Base-by-base conservation (phyloP, 2,113 vertebrate species). In the Stigmatopora argus region DNA sequence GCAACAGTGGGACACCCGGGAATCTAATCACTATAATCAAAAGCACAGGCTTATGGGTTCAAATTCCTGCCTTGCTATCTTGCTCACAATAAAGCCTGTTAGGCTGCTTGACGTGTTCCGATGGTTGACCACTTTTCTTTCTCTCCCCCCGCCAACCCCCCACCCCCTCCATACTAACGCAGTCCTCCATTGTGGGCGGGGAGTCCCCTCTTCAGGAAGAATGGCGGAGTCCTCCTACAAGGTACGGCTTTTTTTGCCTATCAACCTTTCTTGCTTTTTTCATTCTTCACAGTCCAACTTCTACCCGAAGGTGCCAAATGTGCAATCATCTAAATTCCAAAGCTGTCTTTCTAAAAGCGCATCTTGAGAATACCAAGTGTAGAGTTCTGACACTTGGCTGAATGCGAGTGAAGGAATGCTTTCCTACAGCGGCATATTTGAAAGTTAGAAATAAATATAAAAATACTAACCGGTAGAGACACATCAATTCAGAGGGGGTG, bases 181-280 rank as follows among this genome's bases (percentile, higher is more conserved):
- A 95, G 94, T 91, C 93, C 96, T 89, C 94, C 95, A 67, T 90
- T 98, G 86, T 99, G 96, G 96, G 92, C 96, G 31, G 96, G 94
- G 92, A 98, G 92, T 89, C 93, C 94, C 87, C 96, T 98, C 86
- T 95, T 96, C 92, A 95, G 96, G 90, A 98, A 95, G 91, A 97
- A 96, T 18, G 95, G 90, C 80, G 90, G 95, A 90, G 94, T 97
- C 73, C 94, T 99, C 78, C 92, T 98, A 31, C 96, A 95, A 97
- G 95, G 96, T 97, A 98, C 47, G 7, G 65, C 68, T 46, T 78
- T 62, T 71, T 48, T n/a, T 62, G 75, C 44, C 47, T 41, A 66
- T 18, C 48, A 8, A 62, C 73, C 66, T 12, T 64, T 58, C 62
- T 23, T 64, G 44, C 46, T 12, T 38, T 44, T 17, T 23, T 7